A percentile compares a stretch with the other conserved stretches of the same genome.
These are phyloP conservation scores for Montipora cactus DNA, from an alignment of 64 coral and sea anemone genomes.

Conservation along the genomic window DNA sequence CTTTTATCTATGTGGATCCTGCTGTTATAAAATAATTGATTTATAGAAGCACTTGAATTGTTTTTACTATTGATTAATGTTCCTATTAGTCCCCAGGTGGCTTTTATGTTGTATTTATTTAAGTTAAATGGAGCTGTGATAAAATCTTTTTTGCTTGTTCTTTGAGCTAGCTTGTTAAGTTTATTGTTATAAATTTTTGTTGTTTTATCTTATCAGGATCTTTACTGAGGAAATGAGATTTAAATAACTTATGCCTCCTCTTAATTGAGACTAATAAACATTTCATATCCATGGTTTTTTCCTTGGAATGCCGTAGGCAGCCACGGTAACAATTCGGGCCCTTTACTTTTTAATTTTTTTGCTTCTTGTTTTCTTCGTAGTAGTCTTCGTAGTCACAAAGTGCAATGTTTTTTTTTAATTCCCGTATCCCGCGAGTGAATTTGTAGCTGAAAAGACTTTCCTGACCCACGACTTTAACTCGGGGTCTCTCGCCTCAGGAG, in stretches of 20 bases:
- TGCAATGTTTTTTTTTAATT: too few relatives aligned
- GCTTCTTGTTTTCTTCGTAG: too few relatives aligned
- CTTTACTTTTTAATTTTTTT: too few relatives aligned
- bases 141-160: conserved; percentile 51
- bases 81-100: conserved; percentile 61
- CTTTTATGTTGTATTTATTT: conserved; percentile 58
- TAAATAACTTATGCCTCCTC: conserved; percentile 67
- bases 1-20: conserved; percentile 30
- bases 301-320: too few relatives aligned
- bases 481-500: too few relatives aligned
- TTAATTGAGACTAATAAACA: conserved; percentile 48
- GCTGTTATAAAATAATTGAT: conserved; percentile 41
- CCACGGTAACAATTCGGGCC: too few relatives aligned
- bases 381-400: too few relatives aligned
- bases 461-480: too few relatives aligned
- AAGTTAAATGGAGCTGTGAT: conserved; percentile 54
- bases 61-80: conserved; percentile 53
- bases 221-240: conserved; percentile 53
- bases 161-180: conserved; percentile 55
- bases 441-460: too few relatives aligned
- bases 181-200: conserved; percentile 71
- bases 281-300: conserved; percentile 62
- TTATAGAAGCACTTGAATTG: conserved; percentile 15
- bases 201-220: conserved; percentile 50
- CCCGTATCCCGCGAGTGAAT: too few relatives aligned